Conservation (phyloP, 1,140 invertebrate species). For the Drosophila yakuba region DNA sequence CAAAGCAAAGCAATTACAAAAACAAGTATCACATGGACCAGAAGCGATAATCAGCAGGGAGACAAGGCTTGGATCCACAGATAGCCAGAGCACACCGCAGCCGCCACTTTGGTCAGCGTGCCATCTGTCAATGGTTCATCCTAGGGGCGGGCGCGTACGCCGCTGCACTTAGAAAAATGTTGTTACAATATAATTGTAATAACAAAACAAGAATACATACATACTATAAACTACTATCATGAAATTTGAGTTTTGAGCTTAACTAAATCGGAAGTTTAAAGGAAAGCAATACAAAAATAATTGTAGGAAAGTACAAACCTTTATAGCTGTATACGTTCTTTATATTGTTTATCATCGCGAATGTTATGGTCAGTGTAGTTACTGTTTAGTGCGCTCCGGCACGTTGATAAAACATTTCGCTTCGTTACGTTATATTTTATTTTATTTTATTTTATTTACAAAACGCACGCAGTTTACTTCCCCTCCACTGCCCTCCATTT, state of each 20-base stretch:
- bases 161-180: not conserved
- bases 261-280: too few species aligned
- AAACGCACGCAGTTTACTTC: conserved; percentile 56
- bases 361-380: not conserved
- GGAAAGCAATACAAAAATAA: too few species aligned
- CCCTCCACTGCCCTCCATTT: conserved; percentile 26
- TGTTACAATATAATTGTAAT: not conserved
- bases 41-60: conserved; percentile 65
- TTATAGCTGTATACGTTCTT: too few species aligned
- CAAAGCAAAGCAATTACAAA: conserved; percentile 79
- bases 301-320: too few species aligned
- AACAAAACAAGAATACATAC: too few species aligned
- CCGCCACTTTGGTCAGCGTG: conserved; percentile 47
- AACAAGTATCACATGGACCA: conserved; percentile 73
- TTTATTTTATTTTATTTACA: conserved; percentile 76
- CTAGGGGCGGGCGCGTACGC: not conserved
- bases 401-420: conserved; percentile 83
- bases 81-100: conserved; percentile 1
- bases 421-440: conserved; percentile 72
- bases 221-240: too few species aligned
- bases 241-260: too few species aligned
- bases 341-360: not conserved
- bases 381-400: conserved; percentile 71
- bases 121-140: conserved; percentile 61
- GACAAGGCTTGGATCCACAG: conserved; percentile 13